Base-by-base conservation (phyloP, 2,888 invertebrate genomes). In the Stenodera caucasica region DNA sequence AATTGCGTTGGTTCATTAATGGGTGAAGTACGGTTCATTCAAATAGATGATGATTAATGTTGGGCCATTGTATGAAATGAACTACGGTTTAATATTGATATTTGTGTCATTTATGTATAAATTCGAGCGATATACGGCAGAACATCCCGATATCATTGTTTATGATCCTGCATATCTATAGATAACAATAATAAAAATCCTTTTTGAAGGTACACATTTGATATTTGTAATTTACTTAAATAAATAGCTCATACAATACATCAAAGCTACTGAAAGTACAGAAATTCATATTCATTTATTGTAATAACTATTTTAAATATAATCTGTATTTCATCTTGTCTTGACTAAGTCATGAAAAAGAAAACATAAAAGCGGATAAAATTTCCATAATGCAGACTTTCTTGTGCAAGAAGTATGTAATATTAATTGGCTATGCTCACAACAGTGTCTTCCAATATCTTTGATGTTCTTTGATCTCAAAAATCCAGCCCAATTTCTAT, bases 171-270 rank as follows among this genome's bases (percentile, higher is more conserved):
- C 2, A 18, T 18, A 11, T 8, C 2, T 7, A 11, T 8, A 11
- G 6, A 18, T 11, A 40, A 8, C 9, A 18, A 18, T 18, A 40
- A 5, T 15, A 14, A 37, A 14, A n/a, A n/a, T n/a, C n/a, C n/a
- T n/a, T n/a, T n/a, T n/a, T n/a, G n/a, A n/a, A n/a, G n/a, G n/a
- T n/a, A n/a, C n/a, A n/a, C n/a, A n/a, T 51, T 23, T 50, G 50
- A 55, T 59, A 45, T 40, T 50, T 50, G 59, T 33, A 55, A 60
- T 37, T 52, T 60, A 55, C 55, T 55, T 55, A 60, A 60, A 60
- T 55, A 60, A 55, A 55, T 55, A 26, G 50, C 40, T n/a, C n/a
- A n/a, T n/a, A n/a, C n/a, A n/a, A n/a, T n/a, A n/a, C n/a, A n/a
- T n/a, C n/a, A n/a, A n/a, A n/a, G n/a, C n/a, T n/a, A n/a, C n/a